Evolutionary conservation across 2,888 invertebrate genomes (phyloP), one percentile per base, ranked within the genome.

Genomic region (Embidobia sp.): DNA sequence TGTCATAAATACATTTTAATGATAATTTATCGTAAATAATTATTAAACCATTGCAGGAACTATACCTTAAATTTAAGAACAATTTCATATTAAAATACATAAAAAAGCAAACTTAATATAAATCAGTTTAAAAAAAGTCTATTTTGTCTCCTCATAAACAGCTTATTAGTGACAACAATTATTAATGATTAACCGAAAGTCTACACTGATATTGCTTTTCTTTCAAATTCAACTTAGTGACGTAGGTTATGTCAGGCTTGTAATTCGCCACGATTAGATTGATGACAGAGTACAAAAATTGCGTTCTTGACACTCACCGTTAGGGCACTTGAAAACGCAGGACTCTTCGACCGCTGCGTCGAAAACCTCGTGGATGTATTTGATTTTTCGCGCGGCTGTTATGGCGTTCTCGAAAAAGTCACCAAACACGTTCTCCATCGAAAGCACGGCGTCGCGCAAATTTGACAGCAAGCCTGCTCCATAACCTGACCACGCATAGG

Each of bases 291-390:
- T 18, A 15, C 8, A 6, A 4, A 18, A 42, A 42, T 4, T 3
- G 22, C 4, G 7, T n/a, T n/a, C n/a, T 16, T n/a, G 6, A 3
- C 11, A 53, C 86, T 89, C 90, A 95, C 96, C 94, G 87, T 91
- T 92, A 16, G 95, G 94, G 86, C 96, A 97, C 64, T 92, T 91
- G 88, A 92, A 96, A 67, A 94, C 88, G 83, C 96, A 97, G 66
- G 94, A 92, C 87, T 97, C 96, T 83, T 96, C 96, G 1, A 96
- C 94, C 10, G 96, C 96, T 1, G 95, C 95, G 90, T 96, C 94
- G 83, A 96, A 94, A 3, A 96, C 93, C 82, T 96, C 95, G 83
- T 96, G 94, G 49, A 96, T 91, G 8, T 93, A 93, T 83, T 93
- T 93, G 82, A 96, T 94, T 85, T 93, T 95, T 83, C 93, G 93